Conservation (phyloP, 1,140 invertebrate species). For the Saccostrea glomerata region DNA sequence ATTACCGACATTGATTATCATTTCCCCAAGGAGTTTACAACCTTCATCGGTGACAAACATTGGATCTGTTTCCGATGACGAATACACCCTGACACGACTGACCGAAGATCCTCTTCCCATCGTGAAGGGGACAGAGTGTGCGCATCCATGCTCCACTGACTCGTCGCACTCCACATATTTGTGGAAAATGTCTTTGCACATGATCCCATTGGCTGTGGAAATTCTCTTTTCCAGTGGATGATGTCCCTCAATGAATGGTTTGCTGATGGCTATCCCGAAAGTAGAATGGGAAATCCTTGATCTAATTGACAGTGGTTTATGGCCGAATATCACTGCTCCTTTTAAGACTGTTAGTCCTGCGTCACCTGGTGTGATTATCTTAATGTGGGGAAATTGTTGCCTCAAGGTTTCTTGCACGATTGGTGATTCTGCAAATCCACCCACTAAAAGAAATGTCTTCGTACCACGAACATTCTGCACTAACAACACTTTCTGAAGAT, state of each 20-base stretch:
- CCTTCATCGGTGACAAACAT: constrained; percentile 49
- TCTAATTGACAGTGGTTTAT: constrained; percentile 44
- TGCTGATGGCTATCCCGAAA: constrained; percentile 55
- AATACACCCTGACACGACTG: constrained; percentile 38
- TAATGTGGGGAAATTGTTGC: constrained; percentile 45
- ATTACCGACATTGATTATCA: constrained; percentile 39
- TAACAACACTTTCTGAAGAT: constrained; percentile 44
- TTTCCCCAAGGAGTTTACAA: constrained; percentile 50
- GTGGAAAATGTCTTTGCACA: constrained; percentile 56
- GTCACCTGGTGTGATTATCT: constrained; percentile 48
- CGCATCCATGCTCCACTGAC: constrained; percentile 43
- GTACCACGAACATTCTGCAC: constrained; percentile 40
- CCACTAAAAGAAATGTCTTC: constrained; percentile 50
- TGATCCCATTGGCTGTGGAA: constrained; percentile 1
- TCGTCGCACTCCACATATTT: constrained; percentile 55
- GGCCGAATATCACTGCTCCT: constrained; percentile 55
- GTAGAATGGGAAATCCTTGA: constrained; percentile 44
- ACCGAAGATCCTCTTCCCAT: constrained; percentile 21
- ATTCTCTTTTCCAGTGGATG: constrained; percentile 43
- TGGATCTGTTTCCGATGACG: constrained; percentile 42
- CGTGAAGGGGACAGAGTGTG: constrained; percentile 49
- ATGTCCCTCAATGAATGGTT: constrained; percentile 52
- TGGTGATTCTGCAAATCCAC: constrained; percentile 56
- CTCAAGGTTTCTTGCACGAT: constrained; percentile 55
- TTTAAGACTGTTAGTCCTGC: constrained; percentile 54